Conservation (phyloP, 2,113 vertebrate genomes). For the Bos javanicus region DNA sequence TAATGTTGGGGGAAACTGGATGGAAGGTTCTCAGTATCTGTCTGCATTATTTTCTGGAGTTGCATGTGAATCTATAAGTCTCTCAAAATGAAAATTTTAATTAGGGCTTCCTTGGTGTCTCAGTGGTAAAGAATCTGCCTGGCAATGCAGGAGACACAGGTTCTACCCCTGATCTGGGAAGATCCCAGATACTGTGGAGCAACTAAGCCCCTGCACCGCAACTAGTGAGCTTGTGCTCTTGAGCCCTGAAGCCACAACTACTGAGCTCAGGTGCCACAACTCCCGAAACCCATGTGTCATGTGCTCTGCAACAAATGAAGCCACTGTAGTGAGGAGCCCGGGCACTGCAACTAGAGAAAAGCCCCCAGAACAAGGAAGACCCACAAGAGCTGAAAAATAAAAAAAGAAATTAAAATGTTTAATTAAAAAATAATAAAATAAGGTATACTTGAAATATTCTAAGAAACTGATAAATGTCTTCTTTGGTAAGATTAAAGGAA, state of each 20-base stretch:
- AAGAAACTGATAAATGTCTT: background rate
- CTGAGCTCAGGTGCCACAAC: background rate
- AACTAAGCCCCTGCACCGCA: background rate
- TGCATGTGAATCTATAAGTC: background rate
- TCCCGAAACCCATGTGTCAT: accelerated
- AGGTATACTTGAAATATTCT: background rate
- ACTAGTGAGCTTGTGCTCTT: background rate
- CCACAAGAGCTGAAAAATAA: background rate
- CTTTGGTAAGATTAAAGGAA: background rate
- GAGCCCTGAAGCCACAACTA: background rate
- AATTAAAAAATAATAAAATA: background rate
- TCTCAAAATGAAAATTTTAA: background rate
- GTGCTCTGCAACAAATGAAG: background rate
- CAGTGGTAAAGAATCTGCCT: background rate
- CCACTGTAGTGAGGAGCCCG: background rate
- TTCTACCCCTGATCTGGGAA: background rate
- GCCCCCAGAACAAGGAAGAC: background rate
- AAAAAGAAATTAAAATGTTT: background rate
- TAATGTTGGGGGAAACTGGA: background rate
- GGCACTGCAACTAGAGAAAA: background rate
- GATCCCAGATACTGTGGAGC: background rate
- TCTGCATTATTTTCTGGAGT: background rate
- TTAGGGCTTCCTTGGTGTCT: background rate
- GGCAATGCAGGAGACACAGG: background rate
- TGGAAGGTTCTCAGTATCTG: background rate